These are phyloP conservation scores for Pediacus dermestoides DNA, from an alignment of 2,888 invertebrate genomes.

Conservation along the genomic window DNA sequence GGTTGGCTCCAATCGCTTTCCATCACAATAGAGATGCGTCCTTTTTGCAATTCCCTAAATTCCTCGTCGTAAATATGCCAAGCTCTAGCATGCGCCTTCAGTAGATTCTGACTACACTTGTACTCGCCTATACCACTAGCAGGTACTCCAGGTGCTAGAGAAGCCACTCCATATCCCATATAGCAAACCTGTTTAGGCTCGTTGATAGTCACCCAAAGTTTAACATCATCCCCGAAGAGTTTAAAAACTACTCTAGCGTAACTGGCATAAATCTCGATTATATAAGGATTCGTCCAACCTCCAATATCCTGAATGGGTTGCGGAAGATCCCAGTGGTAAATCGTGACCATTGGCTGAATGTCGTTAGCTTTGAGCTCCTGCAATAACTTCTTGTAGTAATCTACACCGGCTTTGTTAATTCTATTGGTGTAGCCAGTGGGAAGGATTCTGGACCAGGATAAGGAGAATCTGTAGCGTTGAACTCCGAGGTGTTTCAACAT, in stretches of 20 bases:
- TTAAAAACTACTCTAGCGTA: constrained; percentile 56
- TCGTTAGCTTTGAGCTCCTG: constrained; percentile 62
- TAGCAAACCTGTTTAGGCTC: constrained; percentile 48
- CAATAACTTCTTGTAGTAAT: constrained; percentile 72
- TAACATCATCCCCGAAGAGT: constrained; percentile 43
- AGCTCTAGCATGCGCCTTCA: constrained; percentile 65
- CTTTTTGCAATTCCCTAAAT: constrained; percentile 57
- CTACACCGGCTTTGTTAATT: constrained; percentile 65
- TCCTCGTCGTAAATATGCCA: constrained; percentile 62
- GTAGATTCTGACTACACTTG: constrained; percentile 59
- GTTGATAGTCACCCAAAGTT: constrained; percentile 57
- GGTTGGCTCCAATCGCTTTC: constrained; percentile 64
- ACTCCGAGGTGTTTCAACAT: constrained; percentile 56
- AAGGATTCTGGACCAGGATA: constrained; percentile 39
- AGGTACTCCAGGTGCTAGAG: constrained; percentile 51
- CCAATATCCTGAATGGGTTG: constrained; percentile 51
- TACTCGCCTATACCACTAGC: constrained; percentile 59
- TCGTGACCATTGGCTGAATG: constrained; percentile 59
- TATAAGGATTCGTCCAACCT: constrained; percentile 61
- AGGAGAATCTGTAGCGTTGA: constrained; percentile 49
- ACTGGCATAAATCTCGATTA: constrained; percentile 58
- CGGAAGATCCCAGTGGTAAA: constrained; percentile 54
- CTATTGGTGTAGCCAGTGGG: constrained; percentile 60
- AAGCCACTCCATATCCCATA: constrained; percentile 40
- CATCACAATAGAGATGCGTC: constrained; percentile 53